Percentiles rank a stretch among this genome's conserved stretches.
phyloP scores from a whole-genome alignment of 2,888 invertebrate species.

The Synergus japonicus region DNA sequence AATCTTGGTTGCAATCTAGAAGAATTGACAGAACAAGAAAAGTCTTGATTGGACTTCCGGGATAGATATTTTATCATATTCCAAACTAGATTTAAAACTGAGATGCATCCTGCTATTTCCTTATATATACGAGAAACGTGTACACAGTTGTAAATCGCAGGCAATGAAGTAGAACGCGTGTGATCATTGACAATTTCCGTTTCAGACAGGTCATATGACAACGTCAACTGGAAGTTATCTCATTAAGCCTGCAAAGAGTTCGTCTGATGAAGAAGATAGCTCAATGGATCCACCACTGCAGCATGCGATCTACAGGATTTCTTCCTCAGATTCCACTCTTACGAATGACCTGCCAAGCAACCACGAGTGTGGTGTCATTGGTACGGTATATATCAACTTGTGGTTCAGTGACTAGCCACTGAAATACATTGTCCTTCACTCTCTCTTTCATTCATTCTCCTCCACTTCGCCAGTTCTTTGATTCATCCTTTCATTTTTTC shows the following conservation, averaged over 20 bases:
- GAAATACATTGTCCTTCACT: slow-evolving; percentile 26
- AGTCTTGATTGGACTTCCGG: background rate
- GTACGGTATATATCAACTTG: slow-evolving; percentile 60
- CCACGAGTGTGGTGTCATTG: slow-evolving; percentile 69
- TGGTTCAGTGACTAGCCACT: slow-evolving; percentile 21
- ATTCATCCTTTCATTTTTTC: slow-evolving; percentile 12
- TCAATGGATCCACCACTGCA: slow-evolving; percentile 67
- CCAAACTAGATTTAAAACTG: slow-evolving; percentile 21
- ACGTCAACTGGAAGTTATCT: slow-evolving; percentile 83
- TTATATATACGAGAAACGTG: background rate
- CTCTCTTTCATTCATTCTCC: background rate
- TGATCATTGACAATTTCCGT: slow-evolving; percentile 54
- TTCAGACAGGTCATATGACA: slow-evolving; percentile 85
- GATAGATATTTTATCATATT: background rate
- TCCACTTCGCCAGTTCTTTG: background rate
- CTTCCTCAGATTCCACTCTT: slow-evolving; percentile 50
- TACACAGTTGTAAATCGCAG: background rate
- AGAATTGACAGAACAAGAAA: slow-evolving; percentile 18
- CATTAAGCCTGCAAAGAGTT: slow-evolving; percentile 82
- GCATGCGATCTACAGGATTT: slow-evolving; percentile 71
- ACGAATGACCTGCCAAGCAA: slow-evolving; percentile 52
- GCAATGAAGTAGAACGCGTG: slow-evolving; percentile 20
- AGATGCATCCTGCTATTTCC: background rate
- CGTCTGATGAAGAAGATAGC: slow-evolving; percentile 71
- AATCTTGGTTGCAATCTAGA: background rate